Base-by-base conservation (phyloP, 2,888 invertebrate genomes). In the Eumacrocentrus americanus region DNA sequence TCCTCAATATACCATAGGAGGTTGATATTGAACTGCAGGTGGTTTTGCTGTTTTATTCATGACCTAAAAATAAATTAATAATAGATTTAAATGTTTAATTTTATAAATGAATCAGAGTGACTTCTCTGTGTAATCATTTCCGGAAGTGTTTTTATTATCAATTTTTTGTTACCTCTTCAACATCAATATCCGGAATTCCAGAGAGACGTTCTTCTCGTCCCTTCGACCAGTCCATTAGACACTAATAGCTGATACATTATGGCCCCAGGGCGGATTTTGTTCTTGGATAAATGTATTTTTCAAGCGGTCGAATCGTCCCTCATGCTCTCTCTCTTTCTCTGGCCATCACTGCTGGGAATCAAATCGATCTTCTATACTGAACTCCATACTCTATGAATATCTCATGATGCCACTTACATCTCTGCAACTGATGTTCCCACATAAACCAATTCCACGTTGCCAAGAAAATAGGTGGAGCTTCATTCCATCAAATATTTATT, bases 191-290 rank as follows among this genome's bases (percentile, higher is more conserved):
- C 66, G 62, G 63, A 63, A 70, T 66, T 66, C 69, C 69, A 67
- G 18, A 20, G 70, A 64, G 70, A 70, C 35, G 14, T 35, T 50
- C 35, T 61, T 46, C 34, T 54, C 56, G n/a, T 50, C 42, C 62
- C 69, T 68, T 69, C 70, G 70, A 67, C 68, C 67, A 71, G 72
- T 72, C 72, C 70, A 68, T 72, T 73, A 75, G 71, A 73, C 65
- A 71, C 72, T 76, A 73, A 76, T 75, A 74, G 72, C 71, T 73
- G 70, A 73, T 75, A 72, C 74, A 76, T 74, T 71, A 72, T n/a
- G 74, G 71, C 75, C 72, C 75, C 61, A 70, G 74, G 74, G 76
- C 71, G 73, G 70, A 75, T 75, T 76, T 72, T 70, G 70, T 71
- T 64, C 60, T 68, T 69, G 70, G 73, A 76, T 73, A 73, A 76